These are phyloP conservation scores for Chrysolina oricalcia DNA, from an alignment of 2,888 invertebrate genomes.

Conservation along the genomic window DNA sequence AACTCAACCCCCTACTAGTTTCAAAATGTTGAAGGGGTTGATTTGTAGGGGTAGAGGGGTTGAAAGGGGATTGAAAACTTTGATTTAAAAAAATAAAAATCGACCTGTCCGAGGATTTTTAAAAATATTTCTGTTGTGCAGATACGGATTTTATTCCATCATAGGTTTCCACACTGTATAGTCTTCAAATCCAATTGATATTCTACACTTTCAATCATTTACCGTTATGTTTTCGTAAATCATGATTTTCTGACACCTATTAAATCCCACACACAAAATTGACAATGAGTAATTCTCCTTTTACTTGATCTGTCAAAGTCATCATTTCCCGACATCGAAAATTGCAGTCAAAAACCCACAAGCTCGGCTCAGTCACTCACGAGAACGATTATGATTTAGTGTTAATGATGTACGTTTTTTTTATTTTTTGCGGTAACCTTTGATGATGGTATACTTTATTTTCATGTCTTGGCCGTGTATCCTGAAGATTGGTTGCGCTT, in stretches of 20 bases:
- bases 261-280: background rate
- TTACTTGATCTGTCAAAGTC: background rate
- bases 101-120: no score
- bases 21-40: no score
- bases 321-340: background rate
- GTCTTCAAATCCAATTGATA: no score
- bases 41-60: no score
- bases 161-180: no score
- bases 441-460: background rate
- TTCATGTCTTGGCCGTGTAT: background rate
- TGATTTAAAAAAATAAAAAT: no score
- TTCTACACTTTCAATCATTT: no score
- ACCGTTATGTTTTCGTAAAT: no score
- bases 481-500: slow-evolving; percentile 9
- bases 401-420: background rate
- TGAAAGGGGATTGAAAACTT: no score
- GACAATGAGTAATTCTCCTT: background rate
- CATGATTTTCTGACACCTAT: background rate
- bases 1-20: no score
- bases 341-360: background rate
- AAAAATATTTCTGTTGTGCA: no score
- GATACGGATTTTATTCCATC: no score
- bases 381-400: background rate
- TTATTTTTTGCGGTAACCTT: slow-evolving; percentile 7
- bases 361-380: background rate